Evolutionary conservation across 2,113 vertebrate genomes (phyloP), one percentile per base, ranked within the genome.

Genomic region (Oplegnathus fasciatus): DNA sequence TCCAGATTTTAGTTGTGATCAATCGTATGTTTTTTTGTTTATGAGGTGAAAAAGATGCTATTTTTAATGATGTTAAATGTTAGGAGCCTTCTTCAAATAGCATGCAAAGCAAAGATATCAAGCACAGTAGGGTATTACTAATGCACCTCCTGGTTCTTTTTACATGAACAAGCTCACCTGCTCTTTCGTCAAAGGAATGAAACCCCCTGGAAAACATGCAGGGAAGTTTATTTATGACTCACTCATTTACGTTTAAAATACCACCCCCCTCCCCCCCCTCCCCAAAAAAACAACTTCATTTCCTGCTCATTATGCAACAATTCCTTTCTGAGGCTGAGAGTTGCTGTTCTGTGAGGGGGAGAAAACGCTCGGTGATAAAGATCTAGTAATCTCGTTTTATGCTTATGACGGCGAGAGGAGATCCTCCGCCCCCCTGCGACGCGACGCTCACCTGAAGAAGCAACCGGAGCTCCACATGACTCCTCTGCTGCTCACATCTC

Each of bases 391-490:
- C 91, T 91, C 76, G 89, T 93, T 92, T 91, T 86, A 89, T 86
- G 89, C 89, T 87, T 69, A 71, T 92, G 85, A 86, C 64, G 67
- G 82, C 32, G 84, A 83, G 84, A 86, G 88, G 82, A 86, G 86
- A 89, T 68, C 89, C 90, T 64, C 65, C 69, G 26, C 65, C 73
- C 90, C 78, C 87, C 72, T 60, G 83, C 72, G 69, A 83, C 28
- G 86, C 57, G 64, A 37, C 79, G 74, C 86, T 94, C 94, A 95
- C 95, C 94, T 95, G 94, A 57, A 86, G 83, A 78, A 71, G 87
- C 78, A 82, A 82, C 84, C 77, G 77, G 28, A 70, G 88, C 91
- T 84, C 91, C 84, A 42, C 85, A 52, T 71, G 90, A 90, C 67
- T 90, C 78, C 91, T 32, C 84, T 32, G 74, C 84, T 44, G 82